phyloP scores from a whole-genome alignment of 2,113 vertebrate species.

The Penelope pileata region DNA sequence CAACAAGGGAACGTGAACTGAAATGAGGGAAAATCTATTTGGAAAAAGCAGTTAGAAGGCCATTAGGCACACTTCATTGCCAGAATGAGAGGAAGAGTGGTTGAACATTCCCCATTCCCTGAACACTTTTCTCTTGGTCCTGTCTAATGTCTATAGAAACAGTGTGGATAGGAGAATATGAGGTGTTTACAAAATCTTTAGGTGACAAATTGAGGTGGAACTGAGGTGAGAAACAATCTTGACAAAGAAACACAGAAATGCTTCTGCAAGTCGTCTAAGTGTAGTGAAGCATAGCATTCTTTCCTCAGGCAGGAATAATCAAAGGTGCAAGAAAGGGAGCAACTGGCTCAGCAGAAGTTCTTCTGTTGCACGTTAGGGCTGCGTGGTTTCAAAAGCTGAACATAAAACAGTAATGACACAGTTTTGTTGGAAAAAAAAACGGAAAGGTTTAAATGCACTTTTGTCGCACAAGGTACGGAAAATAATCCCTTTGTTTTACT shows the following conservation, averaged over 20 bases:
- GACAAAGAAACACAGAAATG: background rate
- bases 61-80: background rate
- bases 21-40: background rate
- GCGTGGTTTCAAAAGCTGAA: background rate
- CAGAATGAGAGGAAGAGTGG: background rate
- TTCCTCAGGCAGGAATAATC: background rate
- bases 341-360: background rate
- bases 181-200: background rate
- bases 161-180: rapidly evolving
- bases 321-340: background rate
- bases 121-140: background rate
- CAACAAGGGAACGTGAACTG: background rate
- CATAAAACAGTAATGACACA: background rate
- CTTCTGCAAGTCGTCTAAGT: background rate
- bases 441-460: background rate
- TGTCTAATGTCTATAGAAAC: background rate
- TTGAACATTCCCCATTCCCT: background rate
- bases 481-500: background rate
- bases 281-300: background rate
- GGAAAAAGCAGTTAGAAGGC: background rate
- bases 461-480: background rate
- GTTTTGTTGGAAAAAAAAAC: background rate
- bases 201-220: background rate
- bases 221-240: background rate
- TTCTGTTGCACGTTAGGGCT: background rate